A percentile compares a stretch with the other conserved stretches of the same genome.
Conservation (phyloP, 2,888 invertebrate genomes). For the Mechanitis mazaeus region DNA sequence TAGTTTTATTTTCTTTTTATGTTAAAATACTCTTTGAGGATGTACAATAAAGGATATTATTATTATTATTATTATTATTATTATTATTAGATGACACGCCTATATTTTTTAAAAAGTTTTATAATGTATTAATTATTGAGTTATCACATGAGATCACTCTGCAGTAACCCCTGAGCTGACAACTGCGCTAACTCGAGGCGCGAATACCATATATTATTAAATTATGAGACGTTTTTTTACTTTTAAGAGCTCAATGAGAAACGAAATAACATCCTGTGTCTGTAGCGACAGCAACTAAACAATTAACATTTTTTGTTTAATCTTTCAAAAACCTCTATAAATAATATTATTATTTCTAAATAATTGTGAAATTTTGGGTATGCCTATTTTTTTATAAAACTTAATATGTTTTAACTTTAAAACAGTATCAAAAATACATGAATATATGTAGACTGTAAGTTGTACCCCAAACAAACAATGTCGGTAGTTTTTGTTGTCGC, state of each 20-base stretch:
- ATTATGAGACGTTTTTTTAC: constrained; percentile 50
- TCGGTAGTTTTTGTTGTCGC: constrained; percentile 36
- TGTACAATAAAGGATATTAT: no score
- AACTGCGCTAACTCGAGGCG: constrained; percentile 18
- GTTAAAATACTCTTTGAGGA: no score
- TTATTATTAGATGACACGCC: no score
- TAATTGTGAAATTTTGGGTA: constrained; percentile 11
- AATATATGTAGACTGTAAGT: no score
- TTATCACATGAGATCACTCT: not conserved
- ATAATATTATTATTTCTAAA: constrained; percentile 7
- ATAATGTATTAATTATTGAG: not conserved
- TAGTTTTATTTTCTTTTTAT: no score
- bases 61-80: no score
- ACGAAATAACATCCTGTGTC: constrained; percentile 65
- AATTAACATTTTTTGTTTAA: not conserved
- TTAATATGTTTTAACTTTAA: no score
- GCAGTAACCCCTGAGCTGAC: not conserved
- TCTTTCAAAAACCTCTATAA: no score
- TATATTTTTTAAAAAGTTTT: no score
- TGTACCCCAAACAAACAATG: not conserved
- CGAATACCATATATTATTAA: constrained; percentile 47
- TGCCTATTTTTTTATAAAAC: no score
- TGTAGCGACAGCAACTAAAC: constrained; percentile 45
- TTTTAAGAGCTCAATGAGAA: constrained; percentile 54
- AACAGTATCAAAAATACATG: no score